Evolutionary conservation across 1,140 invertebrate genomes (phyloP).

Genomic region (Drosophila tropicalis): DNA sequence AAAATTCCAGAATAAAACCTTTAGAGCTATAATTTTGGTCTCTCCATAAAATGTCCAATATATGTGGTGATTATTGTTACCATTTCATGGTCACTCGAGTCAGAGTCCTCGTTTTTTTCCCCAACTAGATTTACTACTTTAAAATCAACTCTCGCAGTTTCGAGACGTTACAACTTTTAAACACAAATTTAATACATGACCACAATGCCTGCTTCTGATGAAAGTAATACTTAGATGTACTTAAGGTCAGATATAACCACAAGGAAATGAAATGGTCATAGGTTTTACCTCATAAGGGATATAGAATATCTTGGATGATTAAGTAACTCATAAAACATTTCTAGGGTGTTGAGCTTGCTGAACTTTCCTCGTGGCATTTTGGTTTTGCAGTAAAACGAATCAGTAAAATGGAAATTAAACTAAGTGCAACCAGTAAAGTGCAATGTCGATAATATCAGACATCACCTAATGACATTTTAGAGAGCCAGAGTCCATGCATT

Average conservation of each 20-base stretch:
- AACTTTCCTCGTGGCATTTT: background rate
- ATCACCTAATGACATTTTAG: background rate
- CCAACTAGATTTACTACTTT: too few relatives aligned
- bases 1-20: too few relatives aligned
- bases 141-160: too few relatives aligned
- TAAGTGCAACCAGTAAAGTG: slow-evolving; percentile 21
- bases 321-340: slow-evolving; percentile 26
- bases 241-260: background rate
- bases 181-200: background rate
- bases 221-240: background rate
- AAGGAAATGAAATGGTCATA: slow-evolving; percentile 2
- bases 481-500: slow-evolving; percentile 23
- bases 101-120: too few relatives aligned
- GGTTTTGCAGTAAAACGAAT: slow-evolving; percentile 6
- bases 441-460: slow-evolving; percentile 29
- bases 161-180: too few relatives aligned
- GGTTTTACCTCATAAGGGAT: background rate
- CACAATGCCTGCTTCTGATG: background rate
- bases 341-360: background rate
- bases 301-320: background rate
- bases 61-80: too few relatives aligned
- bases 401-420: slow-evolving; percentile 30
- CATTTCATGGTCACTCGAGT: too few relatives aligned
- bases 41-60: too few relatives aligned
- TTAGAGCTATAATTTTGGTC: too few relatives aligned